Evolutionary conservation across 1,140 invertebrate genomes (phyloP), one percentile per base, ranked within the genome.

Genomic region (Ips nitidus): DNA sequence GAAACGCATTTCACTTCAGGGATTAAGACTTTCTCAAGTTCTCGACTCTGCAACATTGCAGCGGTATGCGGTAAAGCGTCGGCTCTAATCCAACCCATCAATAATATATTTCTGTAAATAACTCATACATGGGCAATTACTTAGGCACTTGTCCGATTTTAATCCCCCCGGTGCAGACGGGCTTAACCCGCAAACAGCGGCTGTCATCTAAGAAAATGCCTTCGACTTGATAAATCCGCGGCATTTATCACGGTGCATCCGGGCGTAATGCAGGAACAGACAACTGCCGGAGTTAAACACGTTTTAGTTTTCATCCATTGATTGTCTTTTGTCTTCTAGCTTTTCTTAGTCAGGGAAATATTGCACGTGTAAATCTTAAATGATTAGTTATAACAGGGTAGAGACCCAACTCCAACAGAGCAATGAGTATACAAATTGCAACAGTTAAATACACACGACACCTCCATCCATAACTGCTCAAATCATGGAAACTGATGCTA

Each of bases 171-270:
- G 43, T 53, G 66, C 66, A 68, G 66, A 60, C 66, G 57, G 57
- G 43, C 47, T 68, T 68, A 68, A 68, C 66, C 66, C 57, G 66
- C 47, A 38, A 60, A 52, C 66, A 57, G 66, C 57, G 43, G 57
- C 66, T 68, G 66, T 68, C 66, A 68, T 68, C 66, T 68, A 47
- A 22, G 66, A 68, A 58, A 53, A 52, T 52, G 47, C 39, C 56
- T 40, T n/a, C 56, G 43, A 60, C 43, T 60, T 68, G 66, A 68
- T 68, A 68, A 68, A 68, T 68, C 58, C 58, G 45, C n/a, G 56
- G 47, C 66, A 68, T 68, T 68, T 68, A 68, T 68, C 66, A 68
- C 50, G 45, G 39, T 59, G 66, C 66, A 68, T 68, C 66, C 66
- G 66, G 56, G 66, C 66, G 66, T 68, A 68, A 60, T 52, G 57